A percentile compares a stretch with the other conserved stretches of the same genome.
Conservation (phyloP, 2,113 vertebrate genomes). For the Holacanthus passer region DNA sequence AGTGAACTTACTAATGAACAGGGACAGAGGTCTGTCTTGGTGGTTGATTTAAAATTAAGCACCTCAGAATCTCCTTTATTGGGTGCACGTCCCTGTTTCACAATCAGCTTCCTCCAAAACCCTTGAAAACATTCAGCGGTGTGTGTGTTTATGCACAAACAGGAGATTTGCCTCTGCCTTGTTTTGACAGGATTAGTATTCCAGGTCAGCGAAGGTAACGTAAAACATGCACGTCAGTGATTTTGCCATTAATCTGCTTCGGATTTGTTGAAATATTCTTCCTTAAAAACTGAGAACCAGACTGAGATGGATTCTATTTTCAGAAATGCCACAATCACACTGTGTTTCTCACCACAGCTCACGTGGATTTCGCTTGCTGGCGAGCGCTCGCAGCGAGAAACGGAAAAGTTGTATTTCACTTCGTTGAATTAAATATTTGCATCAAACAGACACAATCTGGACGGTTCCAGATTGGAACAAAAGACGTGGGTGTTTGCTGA, state of each 20-base stretch:
- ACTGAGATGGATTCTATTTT: constrained; percentile 13
- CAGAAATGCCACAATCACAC: neutral
- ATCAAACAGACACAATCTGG: constrained; percentile 39
- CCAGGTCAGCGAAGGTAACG: constrained; percentile 9
- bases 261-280: neutral
- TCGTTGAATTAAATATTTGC: constrained; percentile 46
- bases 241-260: neutral
- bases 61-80: constrained; percentile 1
- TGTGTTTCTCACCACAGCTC: neutral
- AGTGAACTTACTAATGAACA: constrained; percentile 31
- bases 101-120: neutral
- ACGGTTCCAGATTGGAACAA: constrained; percentile 24
- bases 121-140: neutral
- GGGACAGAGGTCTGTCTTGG: neutral
- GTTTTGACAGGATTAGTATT: constrained; percentile 43
- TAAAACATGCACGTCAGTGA: constrained; percentile 4
- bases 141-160: constrained; percentile 15
- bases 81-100: neutral
- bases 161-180: constrained; percentile 22
- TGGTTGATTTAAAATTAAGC: constrained; percentile 13
- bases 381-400: neutral
- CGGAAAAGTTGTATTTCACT: neutral
- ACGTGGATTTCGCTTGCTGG: neutral
- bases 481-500: constrained; percentile 60
- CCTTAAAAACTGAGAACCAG: constrained; percentile 5